A percentile compares a stretch with the other conserved stretches of the same genome.
Evolutionary conservation across 2,113 vertebrate species (phyloP).

Genomic region (Cyanistes caeruleus): DNA sequence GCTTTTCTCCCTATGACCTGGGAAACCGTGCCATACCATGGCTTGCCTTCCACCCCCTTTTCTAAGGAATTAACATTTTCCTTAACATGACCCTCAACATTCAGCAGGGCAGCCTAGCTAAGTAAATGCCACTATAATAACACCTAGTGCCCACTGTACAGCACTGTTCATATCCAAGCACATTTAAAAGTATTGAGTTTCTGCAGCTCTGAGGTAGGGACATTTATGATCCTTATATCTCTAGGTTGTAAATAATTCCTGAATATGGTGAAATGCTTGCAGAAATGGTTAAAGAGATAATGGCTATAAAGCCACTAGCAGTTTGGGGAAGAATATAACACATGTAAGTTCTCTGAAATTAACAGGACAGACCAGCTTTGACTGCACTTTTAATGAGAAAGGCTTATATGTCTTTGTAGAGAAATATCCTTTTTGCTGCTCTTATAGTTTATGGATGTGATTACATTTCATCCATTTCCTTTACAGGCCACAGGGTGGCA

Average conservation of each 20-base stretch:
- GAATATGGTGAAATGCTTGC: background rate
- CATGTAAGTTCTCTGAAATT: background rate
- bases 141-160: background rate
- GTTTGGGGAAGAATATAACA: background rate
- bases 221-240: background rate
- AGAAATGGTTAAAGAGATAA: background rate
- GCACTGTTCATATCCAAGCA: background rate
- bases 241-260: background rate
- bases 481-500: conserved; percentile 4
- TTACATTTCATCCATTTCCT: background rate
- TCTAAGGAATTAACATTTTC: background rate
- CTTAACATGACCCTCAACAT: fast-evolving
- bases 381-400: background rate
- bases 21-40: background rate
- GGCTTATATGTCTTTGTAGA: background rate
- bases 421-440: background rate
- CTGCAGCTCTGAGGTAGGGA: background rate
- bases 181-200: background rate
- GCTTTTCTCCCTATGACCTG: background rate
- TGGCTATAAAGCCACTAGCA: background rate
- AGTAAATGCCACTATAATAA: background rate
- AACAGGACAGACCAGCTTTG: background rate
- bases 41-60: background rate
- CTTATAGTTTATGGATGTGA: background rate
- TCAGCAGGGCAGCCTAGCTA: background rate